These are phyloP conservation scores for Nezara viridula DNA, from an alignment of 2,888 invertebrate species.

Conservation along the genomic window DNA sequence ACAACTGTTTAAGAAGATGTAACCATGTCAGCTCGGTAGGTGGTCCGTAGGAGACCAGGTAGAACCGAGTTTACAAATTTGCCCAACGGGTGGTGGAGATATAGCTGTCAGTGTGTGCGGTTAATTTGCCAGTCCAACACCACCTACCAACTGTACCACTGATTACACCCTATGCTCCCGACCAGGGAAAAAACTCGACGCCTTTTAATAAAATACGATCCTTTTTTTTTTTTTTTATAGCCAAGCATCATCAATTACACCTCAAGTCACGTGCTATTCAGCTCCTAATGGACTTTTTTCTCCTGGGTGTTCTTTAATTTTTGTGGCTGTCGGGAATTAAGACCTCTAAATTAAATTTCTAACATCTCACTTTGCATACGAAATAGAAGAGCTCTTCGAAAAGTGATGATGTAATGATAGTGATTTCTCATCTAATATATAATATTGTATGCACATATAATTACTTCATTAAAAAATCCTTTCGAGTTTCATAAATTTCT, in stretches of 20 bases:
- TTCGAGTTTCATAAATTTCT: too few species aligned
- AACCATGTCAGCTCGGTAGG: neutral
- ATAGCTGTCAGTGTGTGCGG: constrained; percentile 34
- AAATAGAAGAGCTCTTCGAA: neutral
- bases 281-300: constrained; percentile 35
- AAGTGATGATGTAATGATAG: neutral
- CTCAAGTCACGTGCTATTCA: constrained; percentile 53
- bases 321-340: constrained; percentile 16
- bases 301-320: constrained; percentile 35
- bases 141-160: constrained; percentile 32
- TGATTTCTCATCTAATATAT: neutral
- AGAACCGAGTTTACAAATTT: neutral
- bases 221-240: constrained; percentile 47
- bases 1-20: neutral
- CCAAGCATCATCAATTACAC: constrained; percentile 39
- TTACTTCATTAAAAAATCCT: neutral
- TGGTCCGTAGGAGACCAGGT: neutral
- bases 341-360: constrained; percentile 37
- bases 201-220: constrained; percentile 53
- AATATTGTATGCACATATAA: neutral
- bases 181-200: constrained; percentile 47
- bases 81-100: constrained; percentile 30
- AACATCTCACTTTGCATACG: constrained; percentile 15
- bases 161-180: constrained; percentile 31
- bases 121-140: constrained; percentile 40